A percentile compares a stretch with the other conserved stretches of the same genome.
Conservation (phyloP, 2,113 vertebrate genomes). For the Bungarus multicinctus region DNA sequence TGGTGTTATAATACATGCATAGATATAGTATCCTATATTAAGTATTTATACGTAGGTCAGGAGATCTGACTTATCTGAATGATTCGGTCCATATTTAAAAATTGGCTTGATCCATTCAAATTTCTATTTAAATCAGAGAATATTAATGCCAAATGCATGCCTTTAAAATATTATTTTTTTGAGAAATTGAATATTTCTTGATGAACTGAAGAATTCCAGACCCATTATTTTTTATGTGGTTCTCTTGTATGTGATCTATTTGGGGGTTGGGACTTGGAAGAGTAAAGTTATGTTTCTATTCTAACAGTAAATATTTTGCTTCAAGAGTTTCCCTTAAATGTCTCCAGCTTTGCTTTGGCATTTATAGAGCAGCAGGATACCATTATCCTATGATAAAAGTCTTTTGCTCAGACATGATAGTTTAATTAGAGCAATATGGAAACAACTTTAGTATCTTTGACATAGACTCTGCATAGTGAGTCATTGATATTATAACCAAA, state of each 20-base stretch:
- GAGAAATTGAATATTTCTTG: conserved; percentile 22
- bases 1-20: neutral
- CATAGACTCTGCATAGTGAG: neutral
- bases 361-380: conserved; percentile 54
- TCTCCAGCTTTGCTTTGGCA: conserved; percentile 44
- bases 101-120: neutral
- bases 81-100: neutral
- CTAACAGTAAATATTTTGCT: conserved; percentile 50
- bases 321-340: conserved; percentile 54
- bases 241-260: neutral
- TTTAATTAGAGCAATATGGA: conserved; percentile 56
- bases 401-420: conserved; percentile 35
- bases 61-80: neutral
- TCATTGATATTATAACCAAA: neutral
- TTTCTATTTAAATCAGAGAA: neutral
- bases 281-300: conserved; percentile 31
- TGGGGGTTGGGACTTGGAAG: neutral
- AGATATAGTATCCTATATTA: neutral
- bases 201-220: conserved; percentile 8
- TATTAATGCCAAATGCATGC: neutral
- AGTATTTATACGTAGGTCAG: neutral
- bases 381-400: conserved; percentile 62
- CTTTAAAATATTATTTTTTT: neutral
- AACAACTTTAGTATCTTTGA: conserved; percentile 31
- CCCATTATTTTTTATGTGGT: neutral